A percentile compares a stretch with the other conserved stretches of the same genome.
These are phyloP conservation scores for Coracopsis vasa DNA, from an alignment of 2,113 vertebrate species.

Conservation along the genomic window DNA sequence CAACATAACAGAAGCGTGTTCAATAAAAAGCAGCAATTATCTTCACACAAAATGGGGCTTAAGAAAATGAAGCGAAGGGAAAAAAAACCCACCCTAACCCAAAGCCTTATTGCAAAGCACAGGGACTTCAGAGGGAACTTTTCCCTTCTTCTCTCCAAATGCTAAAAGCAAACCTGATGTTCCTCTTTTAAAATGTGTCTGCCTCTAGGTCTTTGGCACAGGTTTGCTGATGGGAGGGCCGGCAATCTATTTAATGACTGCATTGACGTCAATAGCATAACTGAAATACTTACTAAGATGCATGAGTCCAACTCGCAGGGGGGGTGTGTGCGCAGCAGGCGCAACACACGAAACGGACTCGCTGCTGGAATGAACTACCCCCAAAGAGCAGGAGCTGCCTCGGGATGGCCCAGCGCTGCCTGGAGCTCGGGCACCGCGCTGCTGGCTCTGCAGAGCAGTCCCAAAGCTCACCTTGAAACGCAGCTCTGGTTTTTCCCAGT, in stretches of 20 bases:
- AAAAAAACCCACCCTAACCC: background rate
- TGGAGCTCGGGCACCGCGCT: background rate
- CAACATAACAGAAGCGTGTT: background rate
- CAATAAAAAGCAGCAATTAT: background rate
- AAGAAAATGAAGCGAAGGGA: conserved; percentile 35
- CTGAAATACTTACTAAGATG: conserved; percentile 97
- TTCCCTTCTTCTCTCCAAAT: conserved; percentile 62
- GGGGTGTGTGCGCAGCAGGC: conserved; percentile 71
- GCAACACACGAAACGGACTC: conserved; percentile 81
- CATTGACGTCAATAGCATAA: conserved; percentile 99
- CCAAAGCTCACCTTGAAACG: rapidly evolving
- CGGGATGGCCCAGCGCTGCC: background rate
- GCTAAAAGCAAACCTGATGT: conserved; percentile 82
- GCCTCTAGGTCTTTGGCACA: conserved; percentile 89
- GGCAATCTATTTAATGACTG: conserved; percentile 93
- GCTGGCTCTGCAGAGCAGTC: background rate
- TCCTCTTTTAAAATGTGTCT: conserved; percentile 80
- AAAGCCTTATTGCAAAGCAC: background rate
- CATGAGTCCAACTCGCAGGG: conserved; percentile 85
- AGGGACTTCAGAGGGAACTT: conserved; percentile 66
- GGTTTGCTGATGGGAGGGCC: conserved; percentile 84
- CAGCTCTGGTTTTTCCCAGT: background rate
- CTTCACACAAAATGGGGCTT: background rate
- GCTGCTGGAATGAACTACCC: conserved; percentile 63
- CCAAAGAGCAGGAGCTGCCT: background rate